Conservation (phyloP, 1,140 invertebrate genomes). For the Hesperophylax magnus region DNA sequence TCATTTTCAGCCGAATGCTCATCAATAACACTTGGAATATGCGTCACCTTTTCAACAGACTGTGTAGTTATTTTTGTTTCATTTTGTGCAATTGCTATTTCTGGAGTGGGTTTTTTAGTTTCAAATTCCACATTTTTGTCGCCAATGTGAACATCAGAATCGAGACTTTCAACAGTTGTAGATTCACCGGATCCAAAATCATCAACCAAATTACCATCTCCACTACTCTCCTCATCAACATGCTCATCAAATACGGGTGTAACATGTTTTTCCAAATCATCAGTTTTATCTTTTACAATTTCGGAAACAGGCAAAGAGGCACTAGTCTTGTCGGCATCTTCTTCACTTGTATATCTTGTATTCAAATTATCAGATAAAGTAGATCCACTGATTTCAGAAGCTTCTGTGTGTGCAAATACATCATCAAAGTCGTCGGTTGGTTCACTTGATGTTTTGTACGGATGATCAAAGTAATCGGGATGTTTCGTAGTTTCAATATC, state of each 20-base stretch:
- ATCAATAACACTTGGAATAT: not conserved
- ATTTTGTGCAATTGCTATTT: not conserved
- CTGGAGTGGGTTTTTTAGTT: not conserved
- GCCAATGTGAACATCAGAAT: not conserved
- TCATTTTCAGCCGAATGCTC: not conserved
- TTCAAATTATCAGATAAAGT: conserved; percentile 24
- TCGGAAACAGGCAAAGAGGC: not conserved
- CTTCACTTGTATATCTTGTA: conserved; percentile 34
- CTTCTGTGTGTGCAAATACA: not conserved
- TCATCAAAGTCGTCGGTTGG: not conserved
- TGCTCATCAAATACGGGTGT: not conserved
- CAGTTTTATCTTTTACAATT: not conserved
- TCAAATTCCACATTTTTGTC: not conserved
- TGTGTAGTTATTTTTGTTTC: too few relatives aligned
- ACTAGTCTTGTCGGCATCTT: conserved; percentile 36
- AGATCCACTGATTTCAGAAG: conserved; percentile 7
- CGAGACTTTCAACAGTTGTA: not conserved
- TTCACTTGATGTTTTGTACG: not conserved
- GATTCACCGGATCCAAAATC: not conserved
- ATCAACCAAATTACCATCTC: not conserved
- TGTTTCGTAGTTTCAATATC: not conserved
- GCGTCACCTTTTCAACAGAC: not conserved
- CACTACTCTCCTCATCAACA: not conserved
- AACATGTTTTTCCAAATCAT: not conserved
- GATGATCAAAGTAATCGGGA: not conserved